Evolutionary conservation across 2,113 vertebrate species (phyloP), one percentile per base, ranked within the genome.

Genomic region (Laticauda colubrina): DNA sequence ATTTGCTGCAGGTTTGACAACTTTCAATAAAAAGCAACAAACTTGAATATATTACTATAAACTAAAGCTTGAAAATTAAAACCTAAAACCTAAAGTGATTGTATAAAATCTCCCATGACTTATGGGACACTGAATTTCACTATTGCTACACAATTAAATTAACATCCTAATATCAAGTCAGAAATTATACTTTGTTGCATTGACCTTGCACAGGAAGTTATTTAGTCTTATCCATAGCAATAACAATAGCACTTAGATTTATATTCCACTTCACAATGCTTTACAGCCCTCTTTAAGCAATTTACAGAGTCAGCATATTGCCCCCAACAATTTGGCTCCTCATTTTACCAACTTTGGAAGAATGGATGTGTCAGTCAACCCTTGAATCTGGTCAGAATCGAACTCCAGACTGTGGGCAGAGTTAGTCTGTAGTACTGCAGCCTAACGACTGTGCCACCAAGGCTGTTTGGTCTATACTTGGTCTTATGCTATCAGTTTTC

Each of bases 11-110:
- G 81, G 51, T 69, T 90, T 90, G 57, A 57, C 89, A 56, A 43
- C 81, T 91, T 88, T 81, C 64, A 61, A 56, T 24, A 7, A 51
- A 0, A 87, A 90, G 0, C 0, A 91, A 48, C 14, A 34, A 87
- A 85, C 57, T 85, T 61, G 56, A 86, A 87, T 81, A 56, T 12
- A n/a, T 91, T 91, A 57, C 48, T 61, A 85, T 75, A 75, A 91
- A 93, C 88, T 86, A 91, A 93, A 93, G 51, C 75, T 93, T 89
- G 61, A 88, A 86, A 89, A 93, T 93, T 93, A 93, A 93, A 92
- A 92, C 59, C 21, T 93, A 89, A 89, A 89, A 61, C 89, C 55
- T 59, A 53, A 43, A 55, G 29, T 86, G 92, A 34, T 53, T 89
- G 39, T 45, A 89, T 89, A 86, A 86, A n/a, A 55, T 89, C 88